Evolutionary conservation across 2,888 invertebrate genomes (phyloP).

Genomic region (Himalopsyche tibetana): DNA sequence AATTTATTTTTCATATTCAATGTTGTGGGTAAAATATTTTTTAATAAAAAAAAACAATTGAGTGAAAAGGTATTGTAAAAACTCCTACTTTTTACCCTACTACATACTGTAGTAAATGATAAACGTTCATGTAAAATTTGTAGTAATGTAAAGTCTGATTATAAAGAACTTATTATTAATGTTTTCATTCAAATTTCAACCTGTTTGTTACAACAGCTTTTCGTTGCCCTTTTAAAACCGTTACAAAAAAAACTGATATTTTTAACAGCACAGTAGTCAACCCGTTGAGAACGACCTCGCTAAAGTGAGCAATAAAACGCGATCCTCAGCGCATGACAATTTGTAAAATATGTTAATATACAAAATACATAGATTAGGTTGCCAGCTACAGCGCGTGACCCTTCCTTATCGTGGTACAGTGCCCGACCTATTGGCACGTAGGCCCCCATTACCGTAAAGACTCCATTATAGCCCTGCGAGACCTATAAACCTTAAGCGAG

Average conservation of each 20-base stretch:
- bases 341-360: conserved; percentile 34
- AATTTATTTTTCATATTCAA: too few species aligned
- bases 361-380: conserved; percentile 21
- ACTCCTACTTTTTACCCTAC: too few species aligned
- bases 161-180: too few species aligned
- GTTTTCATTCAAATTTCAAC: not conserved
- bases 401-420: conserved; percentile 5
- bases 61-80: too few species aligned
- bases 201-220: not conserved
- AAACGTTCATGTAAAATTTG: too few species aligned
- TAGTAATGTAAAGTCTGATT: too few species aligned
- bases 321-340: conserved; percentile 27
- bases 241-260: not conserved
- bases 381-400: conserved; percentile 2
- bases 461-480: conserved; percentile 63
- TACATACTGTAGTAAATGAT: too few species aligned
- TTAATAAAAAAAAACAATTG: too few species aligned
- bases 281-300: not conserved
- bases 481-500: conserved; percentile 64
- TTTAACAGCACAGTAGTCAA: not conserved
- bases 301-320: conserved; percentile 20
- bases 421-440: conserved; percentile 63
- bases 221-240: not conserved
- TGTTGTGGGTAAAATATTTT: too few species aligned
- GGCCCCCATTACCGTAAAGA: conserved; percentile 63